These are phyloP conservation scores for Rhabdomys pumilio DNA, from an alignment of 2,797 vertebrate species.

Conservation along the genomic window DNA sequence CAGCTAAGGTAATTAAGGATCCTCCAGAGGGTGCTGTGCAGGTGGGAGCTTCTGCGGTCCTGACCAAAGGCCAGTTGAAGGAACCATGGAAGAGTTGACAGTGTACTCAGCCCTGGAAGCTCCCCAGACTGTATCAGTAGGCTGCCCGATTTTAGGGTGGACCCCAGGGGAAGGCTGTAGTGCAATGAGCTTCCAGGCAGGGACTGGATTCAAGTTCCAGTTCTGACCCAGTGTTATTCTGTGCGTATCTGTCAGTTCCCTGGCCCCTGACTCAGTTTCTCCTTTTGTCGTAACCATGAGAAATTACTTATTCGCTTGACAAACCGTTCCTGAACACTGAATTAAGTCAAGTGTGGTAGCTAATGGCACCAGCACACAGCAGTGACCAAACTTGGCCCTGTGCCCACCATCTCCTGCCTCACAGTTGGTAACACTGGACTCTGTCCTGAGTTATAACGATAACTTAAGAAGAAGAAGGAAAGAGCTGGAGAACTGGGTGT, in stretches of 20 bases:
- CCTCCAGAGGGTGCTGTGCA: background rate
- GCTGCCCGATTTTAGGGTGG: background rate
- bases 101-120: background rate
- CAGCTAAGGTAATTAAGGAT: background rate
- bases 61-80: background rate
- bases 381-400: background rate
- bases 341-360: too few relatives aligned
- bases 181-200: too few relatives aligned
- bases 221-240: background rate
- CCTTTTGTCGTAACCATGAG: background rate
- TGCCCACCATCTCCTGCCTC: background rate
- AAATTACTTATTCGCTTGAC: background rate
- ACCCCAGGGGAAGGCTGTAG: too few relatives aligned
- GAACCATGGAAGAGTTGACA: background rate
- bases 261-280: constrained; percentile 16
- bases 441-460: background rate
- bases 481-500: background rate
- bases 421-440: background rate
- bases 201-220: background rate
- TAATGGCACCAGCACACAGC: background rate
- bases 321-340: background rate
- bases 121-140: background rate
- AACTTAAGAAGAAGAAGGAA: background rate
- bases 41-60: background rate
- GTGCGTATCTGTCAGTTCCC: too few relatives aligned